Evolutionary conservation across 2,113 vertebrate genomes (phyloP).

Genomic region (Varanus salvator): DNA sequence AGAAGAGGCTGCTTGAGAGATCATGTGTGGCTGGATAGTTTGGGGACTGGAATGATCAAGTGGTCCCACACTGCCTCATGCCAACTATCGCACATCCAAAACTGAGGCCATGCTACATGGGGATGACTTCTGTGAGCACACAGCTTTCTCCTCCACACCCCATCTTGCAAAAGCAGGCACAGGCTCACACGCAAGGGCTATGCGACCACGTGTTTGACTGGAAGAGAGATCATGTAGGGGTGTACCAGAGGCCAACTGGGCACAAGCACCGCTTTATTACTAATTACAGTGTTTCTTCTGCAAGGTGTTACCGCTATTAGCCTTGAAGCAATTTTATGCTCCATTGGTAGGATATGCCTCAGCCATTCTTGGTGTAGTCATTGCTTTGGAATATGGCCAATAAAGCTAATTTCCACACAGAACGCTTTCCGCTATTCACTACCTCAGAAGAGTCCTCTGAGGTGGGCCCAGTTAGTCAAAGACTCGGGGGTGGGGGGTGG

Average conservation of each 20-base stretch:
- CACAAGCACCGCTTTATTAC: conserved; percentile 55
- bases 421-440: conserved; percentile 6
- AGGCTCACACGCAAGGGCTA: conserved; percentile 9
- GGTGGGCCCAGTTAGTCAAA: background rate
- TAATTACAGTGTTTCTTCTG: conserved; percentile 47
- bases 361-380: conserved; percentile 58
- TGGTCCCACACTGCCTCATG: conserved; percentile 64
- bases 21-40: background rate
- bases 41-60: conserved; percentile 53
- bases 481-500: too few relatives aligned
- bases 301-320: conserved; percentile 59
- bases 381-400: conserved; percentile 58
- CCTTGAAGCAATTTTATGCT: conserved; percentile 75
- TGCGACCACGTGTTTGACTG: conserved; percentile 1
- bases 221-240: background rate
- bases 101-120: conserved; percentile 22
- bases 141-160: background rate
- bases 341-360: conserved; percentile 54
- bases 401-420: background rate
- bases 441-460: conserved; percentile 34
- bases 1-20: conserved; percentile 44
- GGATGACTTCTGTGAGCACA: conserved; percentile 15
- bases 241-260: conserved; percentile 62
- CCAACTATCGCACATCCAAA: conserved; percentile 68
- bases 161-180: conserved; percentile 28